phyloP scores from a whole-genome alignment of 2,888 invertebrate genomes.

The Harpalus rubripes region DNA sequence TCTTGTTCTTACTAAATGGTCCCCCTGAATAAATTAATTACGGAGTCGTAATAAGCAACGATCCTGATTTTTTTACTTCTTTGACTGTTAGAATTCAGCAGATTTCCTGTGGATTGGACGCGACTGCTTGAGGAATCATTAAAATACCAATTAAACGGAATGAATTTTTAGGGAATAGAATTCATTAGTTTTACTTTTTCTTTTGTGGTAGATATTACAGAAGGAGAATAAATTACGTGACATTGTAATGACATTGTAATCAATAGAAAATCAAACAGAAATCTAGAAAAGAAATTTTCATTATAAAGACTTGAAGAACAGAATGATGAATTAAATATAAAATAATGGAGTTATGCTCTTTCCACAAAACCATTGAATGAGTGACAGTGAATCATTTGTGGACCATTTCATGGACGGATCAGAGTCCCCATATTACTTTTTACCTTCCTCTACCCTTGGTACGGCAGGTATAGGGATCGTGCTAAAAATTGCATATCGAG shows the following conservation, averaged over 20 bases:
- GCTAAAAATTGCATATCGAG: too few species aligned
- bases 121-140: constrained; percentile 38
- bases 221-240: background rate
- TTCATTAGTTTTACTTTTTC: constrained; percentile 36
- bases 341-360: too few species aligned
- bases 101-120: constrained; percentile 16
- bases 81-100: constrained; percentile 25
- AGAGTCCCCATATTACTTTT: too few species aligned
- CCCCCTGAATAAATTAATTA: constrained; percentile 55
- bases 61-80: constrained; percentile 21
- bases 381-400: too few species aligned
- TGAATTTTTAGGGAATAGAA: constrained; percentile 28
- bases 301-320: too few species aligned
- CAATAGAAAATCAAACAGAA: background rate
- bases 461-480: too few species aligned
- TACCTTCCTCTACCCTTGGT: too few species aligned
- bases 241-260: background rate
- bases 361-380: too few species aligned
- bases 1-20: background rate
- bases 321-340: too few species aligned
- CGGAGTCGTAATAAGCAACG: constrained; percentile 16
- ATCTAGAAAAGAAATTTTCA: too few species aligned
- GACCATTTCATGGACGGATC: too few species aligned
- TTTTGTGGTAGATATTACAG: constrained; percentile 13
- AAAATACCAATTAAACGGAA: constrained; percentile 48